These are phyloP conservation scores for Notothenia rossii DNA, from an alignment of 2,113 vertebrate genomes.

Conservation along the genomic window DNA sequence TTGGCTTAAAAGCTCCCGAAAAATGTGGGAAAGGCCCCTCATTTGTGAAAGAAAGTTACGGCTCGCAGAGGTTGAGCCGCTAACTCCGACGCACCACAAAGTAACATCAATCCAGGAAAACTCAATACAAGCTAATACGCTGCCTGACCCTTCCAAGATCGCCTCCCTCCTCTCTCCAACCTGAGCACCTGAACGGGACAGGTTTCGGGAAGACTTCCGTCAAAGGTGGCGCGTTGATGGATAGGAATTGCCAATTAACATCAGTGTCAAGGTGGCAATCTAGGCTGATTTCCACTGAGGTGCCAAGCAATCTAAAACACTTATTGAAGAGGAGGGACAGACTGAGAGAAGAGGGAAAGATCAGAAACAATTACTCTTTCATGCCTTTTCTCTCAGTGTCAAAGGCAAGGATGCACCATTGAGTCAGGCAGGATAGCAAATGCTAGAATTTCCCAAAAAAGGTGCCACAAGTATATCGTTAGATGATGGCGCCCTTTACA, in stretches of 20 bases:
- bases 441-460: conserved; percentile 22
- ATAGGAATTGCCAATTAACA: conserved; percentile 78
- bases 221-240: conserved; percentile 62
- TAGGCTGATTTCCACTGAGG: conserved; percentile 76
- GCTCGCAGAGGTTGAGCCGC: conserved; percentile 40
- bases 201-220: conserved; percentile 53
- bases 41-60: conserved; percentile 40
- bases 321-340: conserved; percentile 54
- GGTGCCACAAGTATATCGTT: conserved; percentile 18
- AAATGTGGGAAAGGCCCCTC: conserved; percentile 57
- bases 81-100: conserved; percentile 47
- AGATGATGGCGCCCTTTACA: conserved; percentile 33
- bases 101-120: conserved; percentile 34
- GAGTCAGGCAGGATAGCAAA: conserved; percentile 50
- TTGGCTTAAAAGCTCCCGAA: conserved; percentile 55
- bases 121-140: conserved; percentile 23
- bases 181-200: conserved; percentile 32
- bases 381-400: conserved; percentile 65
- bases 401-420: conserved; percentile 73
- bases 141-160: neutral
- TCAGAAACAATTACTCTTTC: conserved; percentile 68
- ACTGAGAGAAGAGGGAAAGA: conserved; percentile 32
- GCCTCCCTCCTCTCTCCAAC: conserved; percentile 11
- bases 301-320: conserved; percentile 70
- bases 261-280: conserved; percentile 81